phyloP scores from a whole-genome alignment of 2,113 vertebrate species.

The Crotalus helleri region DNA sequence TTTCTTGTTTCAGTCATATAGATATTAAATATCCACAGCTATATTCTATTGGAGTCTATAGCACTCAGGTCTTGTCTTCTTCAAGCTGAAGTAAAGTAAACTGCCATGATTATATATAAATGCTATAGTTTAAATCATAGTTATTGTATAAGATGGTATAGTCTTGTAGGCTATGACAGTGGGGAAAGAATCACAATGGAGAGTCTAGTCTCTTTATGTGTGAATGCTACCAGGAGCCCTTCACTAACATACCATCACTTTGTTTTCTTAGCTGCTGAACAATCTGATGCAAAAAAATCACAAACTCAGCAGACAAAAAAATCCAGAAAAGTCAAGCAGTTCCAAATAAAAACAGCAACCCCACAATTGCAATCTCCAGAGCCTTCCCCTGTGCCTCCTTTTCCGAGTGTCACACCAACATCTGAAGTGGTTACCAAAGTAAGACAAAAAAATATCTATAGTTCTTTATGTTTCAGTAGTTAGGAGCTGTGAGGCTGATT shows the following conservation, averaged over 20 bases:
- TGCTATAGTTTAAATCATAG: not conserved
- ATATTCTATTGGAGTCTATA: not conserved
- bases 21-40: not conserved
- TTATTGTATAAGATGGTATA: not conserved
- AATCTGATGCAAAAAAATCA: conserved; percentile 24
- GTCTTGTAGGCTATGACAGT: not conserved
- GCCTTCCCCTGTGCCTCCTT: conserved; percentile 47
- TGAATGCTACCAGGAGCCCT: not conserved
- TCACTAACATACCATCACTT: conserved; percentile 21
- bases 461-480: not conserved
- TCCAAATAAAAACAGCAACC: conserved; percentile 53
- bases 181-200: not conserved
- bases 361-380: conserved; percentile 50
- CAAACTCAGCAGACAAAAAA: conserved; percentile 54
- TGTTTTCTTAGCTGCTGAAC: conserved; percentile 46
- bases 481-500: not conserved
- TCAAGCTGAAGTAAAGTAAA: not conserved
- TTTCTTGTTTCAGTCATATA: not conserved
- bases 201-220: not conserved
- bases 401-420: conserved; percentile 49
- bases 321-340: conserved; percentile 69
- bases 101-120: not conserved
- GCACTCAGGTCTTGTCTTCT: not conserved
- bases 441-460: conserved; percentile 43
- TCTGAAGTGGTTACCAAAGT: conserved; percentile 68